phyloP scores from a whole-genome alignment of 2,113 vertebrate genomes.

The Solea solea region DNA sequence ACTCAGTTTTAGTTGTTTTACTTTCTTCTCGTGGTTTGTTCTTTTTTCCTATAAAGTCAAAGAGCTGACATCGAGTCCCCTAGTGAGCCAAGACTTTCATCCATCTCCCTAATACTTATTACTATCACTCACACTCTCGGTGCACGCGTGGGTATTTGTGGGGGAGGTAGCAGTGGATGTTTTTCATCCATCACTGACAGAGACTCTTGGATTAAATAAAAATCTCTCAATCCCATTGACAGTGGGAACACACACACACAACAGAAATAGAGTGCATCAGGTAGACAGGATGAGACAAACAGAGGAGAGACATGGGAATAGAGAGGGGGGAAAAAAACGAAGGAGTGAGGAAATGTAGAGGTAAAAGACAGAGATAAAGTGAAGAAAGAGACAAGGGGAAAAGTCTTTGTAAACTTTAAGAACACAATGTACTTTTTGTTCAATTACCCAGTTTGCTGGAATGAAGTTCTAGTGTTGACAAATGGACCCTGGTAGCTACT shows the following conservation, averaged over 20 bases:
- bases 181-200: slow-evolving; percentile 68
- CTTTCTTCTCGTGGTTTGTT: slow-evolving; percentile 35
- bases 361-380: not conserved
- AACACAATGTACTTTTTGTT: not conserved
- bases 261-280: slow-evolving; percentile 20
- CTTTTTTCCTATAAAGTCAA: slow-evolving; percentile 55
- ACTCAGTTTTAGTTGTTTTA: slow-evolving; percentile 36
- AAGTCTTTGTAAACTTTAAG: not conserved
- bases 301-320: slow-evolving; percentile 16
- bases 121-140: slow-evolving; percentile 1
- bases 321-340: not conserved
- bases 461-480: not conserved
- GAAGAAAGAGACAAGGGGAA: not conserved
- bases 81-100: slow-evolving; percentile 51
- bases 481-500: not conserved
- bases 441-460: not conserved
- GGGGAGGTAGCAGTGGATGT: slow-evolving; percentile 31
- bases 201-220: slow-evolving; percentile 69
- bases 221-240: slow-evolving; percentile 67
- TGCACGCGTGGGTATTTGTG: slow-evolving; percentile 12
- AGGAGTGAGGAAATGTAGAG: not conserved
- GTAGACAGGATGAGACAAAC: slow-evolving; percentile 33
- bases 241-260: slow-evolving; percentile 16
- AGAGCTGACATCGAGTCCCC: slow-evolving; percentile 48
- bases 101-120: slow-evolving; percentile 59